Evolutionary conservation across 2,797 vertebrate genomes (phyloP).

Genomic region (Manis crassicaudata): DNA sequence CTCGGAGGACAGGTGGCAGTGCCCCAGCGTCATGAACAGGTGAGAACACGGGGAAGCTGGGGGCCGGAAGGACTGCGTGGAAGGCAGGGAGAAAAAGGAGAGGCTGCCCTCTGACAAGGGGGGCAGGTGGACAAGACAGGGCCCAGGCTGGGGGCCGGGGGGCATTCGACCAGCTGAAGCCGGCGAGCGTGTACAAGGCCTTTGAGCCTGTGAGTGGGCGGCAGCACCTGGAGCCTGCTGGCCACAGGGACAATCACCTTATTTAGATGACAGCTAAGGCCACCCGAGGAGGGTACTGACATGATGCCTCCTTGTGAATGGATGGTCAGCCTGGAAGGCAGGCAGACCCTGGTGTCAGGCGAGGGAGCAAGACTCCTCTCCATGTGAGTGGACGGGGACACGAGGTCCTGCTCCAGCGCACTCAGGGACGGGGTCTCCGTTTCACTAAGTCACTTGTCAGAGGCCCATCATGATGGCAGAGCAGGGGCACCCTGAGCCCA

Average conservation of each 20-base stretch:
- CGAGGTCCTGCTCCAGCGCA: not conserved
- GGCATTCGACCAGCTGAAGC: not conserved
- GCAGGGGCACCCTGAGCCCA: too few species aligned
- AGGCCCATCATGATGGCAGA: not conserved
- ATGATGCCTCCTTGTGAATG: fast-evolving
- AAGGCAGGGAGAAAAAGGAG: not conserved
- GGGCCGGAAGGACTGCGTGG: not conserved
- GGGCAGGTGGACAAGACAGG: not conserved
- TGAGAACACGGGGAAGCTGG: not conserved
- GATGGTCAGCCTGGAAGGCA: too few species aligned
- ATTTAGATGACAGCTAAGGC: not conserved
- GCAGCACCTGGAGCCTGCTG: not conserved
- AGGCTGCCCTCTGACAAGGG: not conserved
- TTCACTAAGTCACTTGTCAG: not conserved
- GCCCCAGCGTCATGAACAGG: not conserved
- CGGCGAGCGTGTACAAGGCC: fast-evolving
- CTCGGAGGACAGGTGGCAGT: too few species aligned
- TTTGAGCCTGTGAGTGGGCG: fast-evolving
- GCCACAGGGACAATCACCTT: not conserved
- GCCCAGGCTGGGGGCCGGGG: not conserved
- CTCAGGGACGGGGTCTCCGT: not conserved
- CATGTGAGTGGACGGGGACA: fast-evolving
- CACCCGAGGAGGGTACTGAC: not conserved
- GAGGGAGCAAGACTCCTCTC: not conserved
- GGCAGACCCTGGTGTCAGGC: fast-evolving